Percentiles rank a stretch among this genome's conserved stretches.
Conservation (phyloP, 2,888 invertebrate genomes). For the Boloria euphrosyne region DNA sequence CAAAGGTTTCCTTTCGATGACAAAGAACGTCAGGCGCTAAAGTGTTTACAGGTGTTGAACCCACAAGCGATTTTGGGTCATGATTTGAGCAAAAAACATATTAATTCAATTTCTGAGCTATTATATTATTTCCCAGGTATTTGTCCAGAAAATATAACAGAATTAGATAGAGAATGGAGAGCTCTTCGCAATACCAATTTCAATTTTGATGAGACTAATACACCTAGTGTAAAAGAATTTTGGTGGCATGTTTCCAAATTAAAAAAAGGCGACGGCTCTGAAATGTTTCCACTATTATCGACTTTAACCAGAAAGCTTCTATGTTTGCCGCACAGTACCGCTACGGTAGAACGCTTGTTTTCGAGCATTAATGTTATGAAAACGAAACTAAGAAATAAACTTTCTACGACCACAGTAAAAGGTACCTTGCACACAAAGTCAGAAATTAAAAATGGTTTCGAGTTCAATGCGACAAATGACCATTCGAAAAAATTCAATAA, state of each 20-base stretch:
- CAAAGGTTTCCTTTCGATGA: constrained; percentile 34
- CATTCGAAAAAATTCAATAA: no score
- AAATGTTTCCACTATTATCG: no score
- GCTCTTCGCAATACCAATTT: constrained; percentile 12
- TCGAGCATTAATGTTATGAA: constrained; percentile 17
- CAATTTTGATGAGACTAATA: constrained; percentile 10
- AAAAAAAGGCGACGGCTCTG: no score
- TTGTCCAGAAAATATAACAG: constrained; percentile 17
- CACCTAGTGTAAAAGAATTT: not conserved
- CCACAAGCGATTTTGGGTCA: constrained; percentile 3
- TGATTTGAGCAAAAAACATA: constrained; percentile 4
- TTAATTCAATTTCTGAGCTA: constrained; percentile 10
- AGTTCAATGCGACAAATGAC: no score
- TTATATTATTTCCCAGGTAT: constrained; percentile 10
- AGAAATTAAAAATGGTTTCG: no score
- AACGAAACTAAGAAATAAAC: constrained; percentile 21
- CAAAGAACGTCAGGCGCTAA: constrained; percentile 29
- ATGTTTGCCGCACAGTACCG: not conserved
- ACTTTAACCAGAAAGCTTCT: no score
- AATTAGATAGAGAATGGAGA: constrained; percentile 19
- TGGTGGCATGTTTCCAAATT: no score
- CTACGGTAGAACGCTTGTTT: constrained; percentile 19
- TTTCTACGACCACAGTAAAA: constrained; percentile 12
- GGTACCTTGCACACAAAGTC: no score
- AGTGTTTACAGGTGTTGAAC: not conserved